These are phyloP conservation scores for Aphis gossypii DNA, from an alignment of 1,140 invertebrate genomes.

Conservation along the genomic window DNA sequence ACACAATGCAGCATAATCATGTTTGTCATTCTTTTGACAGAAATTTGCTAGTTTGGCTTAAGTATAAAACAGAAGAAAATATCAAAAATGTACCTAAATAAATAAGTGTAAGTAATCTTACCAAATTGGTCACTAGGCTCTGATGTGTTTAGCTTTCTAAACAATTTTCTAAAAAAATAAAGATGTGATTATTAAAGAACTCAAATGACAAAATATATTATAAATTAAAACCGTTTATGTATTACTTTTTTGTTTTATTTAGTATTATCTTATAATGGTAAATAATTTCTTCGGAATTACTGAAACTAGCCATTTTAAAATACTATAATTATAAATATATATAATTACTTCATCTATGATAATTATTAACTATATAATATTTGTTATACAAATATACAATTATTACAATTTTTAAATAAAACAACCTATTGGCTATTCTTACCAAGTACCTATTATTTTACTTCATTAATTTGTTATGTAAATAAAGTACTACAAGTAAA, in stretches of 20 bases:
- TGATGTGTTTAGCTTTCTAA: slow-evolving; percentile 47
- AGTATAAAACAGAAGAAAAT: background rate
- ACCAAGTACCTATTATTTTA: no score
- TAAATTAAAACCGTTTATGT: background rate
- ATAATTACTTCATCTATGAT: background rate
- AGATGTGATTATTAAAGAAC: background rate
- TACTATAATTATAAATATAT: background rate
- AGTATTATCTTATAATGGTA: slow-evolving; percentile 44
- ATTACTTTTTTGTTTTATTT: slow-evolving; percentile 57
- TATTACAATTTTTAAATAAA: no score
- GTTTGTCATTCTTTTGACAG: slow-evolving; percentile 51
- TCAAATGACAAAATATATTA: background rate
- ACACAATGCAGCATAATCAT: slow-evolving; percentile 51
- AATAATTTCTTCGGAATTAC: slow-evolving; percentile 52
- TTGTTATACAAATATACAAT: no score
- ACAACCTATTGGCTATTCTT: no score
- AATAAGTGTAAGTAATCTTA: background rate
- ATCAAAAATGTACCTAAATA: background rate
- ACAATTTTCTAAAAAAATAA: slow-evolving; percentile 44
- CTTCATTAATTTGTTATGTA: no score
- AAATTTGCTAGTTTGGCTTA: slow-evolving; percentile 44
- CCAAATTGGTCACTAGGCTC: slow-evolving; percentile 53
- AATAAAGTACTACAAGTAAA: no score
- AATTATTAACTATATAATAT: background rate
- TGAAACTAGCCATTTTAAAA: slow-evolving; percentile 25